Conservation (phyloP, 2,797 vertebrate genomes). For the Muscicapa comitata region DNA sequence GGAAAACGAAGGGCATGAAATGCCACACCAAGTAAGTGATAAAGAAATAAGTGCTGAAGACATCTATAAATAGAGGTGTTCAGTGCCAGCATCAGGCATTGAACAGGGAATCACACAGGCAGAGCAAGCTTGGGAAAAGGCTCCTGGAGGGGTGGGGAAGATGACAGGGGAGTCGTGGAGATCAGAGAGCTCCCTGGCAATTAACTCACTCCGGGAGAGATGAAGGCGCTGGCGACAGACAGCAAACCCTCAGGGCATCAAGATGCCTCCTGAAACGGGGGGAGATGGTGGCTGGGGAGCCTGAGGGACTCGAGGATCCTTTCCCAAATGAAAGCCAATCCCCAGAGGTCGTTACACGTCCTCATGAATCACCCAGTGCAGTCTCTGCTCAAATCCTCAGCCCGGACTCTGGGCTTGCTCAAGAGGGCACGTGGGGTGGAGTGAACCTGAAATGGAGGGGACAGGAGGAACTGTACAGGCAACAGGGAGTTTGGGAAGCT, state of each 20-base stretch:
- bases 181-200: not conserved
- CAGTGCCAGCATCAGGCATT: not conserved
- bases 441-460: not conserved
- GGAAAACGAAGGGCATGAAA: not conserved
- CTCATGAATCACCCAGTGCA: not conserved
- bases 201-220: not conserved
- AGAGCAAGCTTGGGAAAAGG: not conserved
- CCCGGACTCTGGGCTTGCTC: not conserved
- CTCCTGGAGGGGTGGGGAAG: not conserved
- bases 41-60: not conserved
- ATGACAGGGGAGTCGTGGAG: not conserved
- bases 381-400: not conserved
- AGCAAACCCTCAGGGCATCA: not conserved
- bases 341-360: not conserved
- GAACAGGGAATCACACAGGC: not conserved
- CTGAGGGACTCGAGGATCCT: not conserved
- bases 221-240: not conserved
- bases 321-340: not conserved
- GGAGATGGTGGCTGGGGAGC: not conserved
- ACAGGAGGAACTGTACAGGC: not conserved
- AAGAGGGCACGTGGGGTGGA: rapidly evolving
- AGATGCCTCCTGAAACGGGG: not conserved
- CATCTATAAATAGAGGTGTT: not conserved
- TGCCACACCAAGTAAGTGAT: not conserved
- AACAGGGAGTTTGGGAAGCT: not conserved